Conservation (phyloP, 2,113 vertebrate species). For the Nothoprocta pentlandii region DNA sequence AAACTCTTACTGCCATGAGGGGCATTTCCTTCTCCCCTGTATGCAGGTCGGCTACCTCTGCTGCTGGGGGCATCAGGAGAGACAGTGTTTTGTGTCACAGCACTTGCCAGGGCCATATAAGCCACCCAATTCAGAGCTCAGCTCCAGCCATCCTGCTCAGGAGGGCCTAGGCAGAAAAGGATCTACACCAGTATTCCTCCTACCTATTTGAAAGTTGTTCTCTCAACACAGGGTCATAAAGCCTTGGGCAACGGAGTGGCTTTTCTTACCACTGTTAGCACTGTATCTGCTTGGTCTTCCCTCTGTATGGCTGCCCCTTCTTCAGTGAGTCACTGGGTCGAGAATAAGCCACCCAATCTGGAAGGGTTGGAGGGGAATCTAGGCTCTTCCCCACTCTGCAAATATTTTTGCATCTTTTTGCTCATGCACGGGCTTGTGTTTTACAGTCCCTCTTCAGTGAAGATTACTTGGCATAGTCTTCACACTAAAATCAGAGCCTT, state of each 20-base stretch:
- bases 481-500: neutral
- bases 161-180: neutral
- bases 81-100: neutral
- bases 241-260: neutral
- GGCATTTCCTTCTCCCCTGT: neutral
- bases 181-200: neutral
- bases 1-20: neutral
- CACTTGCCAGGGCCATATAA: rapidly evolving
- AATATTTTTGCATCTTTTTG: neutral
- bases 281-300: rapidly evolving
- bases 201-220: neutral
- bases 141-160: neutral
- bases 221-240: neutral
- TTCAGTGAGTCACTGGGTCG: neutral
- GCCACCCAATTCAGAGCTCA: neutral
- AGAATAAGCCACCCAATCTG: neutral
- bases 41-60: neutral
- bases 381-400: neutral
- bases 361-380: neutral
- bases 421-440: neutral
- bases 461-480: neutral
- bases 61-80: neutral
- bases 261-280: rapidly evolving
- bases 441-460: neutral
- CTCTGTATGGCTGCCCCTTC: neutral